Evolutionary conservation across 2,888 invertebrate species (phyloP).

Genomic region (Atherix ibis): DNA sequence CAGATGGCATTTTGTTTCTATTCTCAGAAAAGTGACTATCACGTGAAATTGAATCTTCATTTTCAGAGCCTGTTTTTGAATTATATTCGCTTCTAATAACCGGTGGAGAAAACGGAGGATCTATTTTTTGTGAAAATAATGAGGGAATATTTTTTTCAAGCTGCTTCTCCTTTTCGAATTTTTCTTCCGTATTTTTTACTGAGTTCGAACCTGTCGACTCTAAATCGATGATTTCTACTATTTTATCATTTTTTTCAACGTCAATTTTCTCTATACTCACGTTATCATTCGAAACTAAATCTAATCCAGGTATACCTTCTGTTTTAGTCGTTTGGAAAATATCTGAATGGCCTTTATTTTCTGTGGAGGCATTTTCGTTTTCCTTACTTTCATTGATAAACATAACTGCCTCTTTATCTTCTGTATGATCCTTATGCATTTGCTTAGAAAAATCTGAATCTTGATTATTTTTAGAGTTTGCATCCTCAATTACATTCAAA

Average conservation of each 20-base stretch:
- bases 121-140: slow-evolving; percentile 4
- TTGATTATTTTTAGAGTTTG: neutral
- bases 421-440: neutral
- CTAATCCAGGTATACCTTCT: slow-evolving; percentile 54
- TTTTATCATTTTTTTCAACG: slow-evolving; percentile 13
- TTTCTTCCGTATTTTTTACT: neutral
- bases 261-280: slow-evolving; percentile 20
- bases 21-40: no score
- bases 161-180: neutral
- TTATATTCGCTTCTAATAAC: neutral
- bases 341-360: slow-evolving; percentile 16
- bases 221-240: slow-evolving; percentile 13
- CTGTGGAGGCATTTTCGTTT: neutral
- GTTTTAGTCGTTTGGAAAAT: slow-evolving; percentile 19
- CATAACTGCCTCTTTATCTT: neutral
- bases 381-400: neutral
- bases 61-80: neutral
- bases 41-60: no score
- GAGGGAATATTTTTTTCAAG: slow-evolving; percentile 5
- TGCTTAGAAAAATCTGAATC: no score
- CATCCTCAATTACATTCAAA: no score
- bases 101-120: slow-evolving; percentile 3
- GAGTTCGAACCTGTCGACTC: slow-evolving; percentile 7
- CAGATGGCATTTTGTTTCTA: no score
- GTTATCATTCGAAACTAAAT: slow-evolving; percentile 40